These are phyloP conservation scores for Ethmia dodecea DNA, from an alignment of 2,888 invertebrate species.

Conservation along the genomic window DNA sequence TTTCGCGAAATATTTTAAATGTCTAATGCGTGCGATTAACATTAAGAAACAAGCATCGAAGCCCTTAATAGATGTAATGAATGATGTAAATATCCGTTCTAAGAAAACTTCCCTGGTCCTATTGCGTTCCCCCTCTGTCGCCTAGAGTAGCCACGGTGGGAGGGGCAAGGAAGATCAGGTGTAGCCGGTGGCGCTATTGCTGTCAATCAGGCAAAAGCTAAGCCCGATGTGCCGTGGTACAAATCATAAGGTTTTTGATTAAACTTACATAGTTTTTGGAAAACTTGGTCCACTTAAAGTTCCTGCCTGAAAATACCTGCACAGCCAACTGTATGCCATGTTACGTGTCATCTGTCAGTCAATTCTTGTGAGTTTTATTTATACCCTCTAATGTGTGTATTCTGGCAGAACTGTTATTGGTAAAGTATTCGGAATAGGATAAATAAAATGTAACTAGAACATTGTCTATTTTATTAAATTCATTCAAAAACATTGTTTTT, in stretches of 20 bases:
- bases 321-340: no score
- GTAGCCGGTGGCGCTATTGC: constrained; percentile 48
- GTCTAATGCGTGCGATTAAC: constrained; percentile 54
- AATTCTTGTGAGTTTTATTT: no score
- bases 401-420: no score
- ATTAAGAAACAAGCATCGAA: constrained; percentile 51
- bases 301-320: no score
- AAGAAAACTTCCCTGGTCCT: constrained; percentile 20
- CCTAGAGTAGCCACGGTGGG: neutral
- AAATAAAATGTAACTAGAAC: no score
- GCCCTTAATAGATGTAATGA: constrained; percentile 58
- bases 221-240: constrained; percentile 32
- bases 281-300: no score
- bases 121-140: neutral
- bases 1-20: constrained; percentile 66
- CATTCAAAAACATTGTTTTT: no score
- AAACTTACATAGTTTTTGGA: no score
- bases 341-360: no score
- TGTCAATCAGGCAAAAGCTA: constrained; percentile 60
- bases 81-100: constrained; percentile 37
- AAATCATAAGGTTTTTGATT: constrained; percentile 27
- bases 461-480: no score
- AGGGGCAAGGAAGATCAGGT: constrained; percentile 15
- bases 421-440: no score
- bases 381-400: no score